phyloP scores from a whole-genome alignment of 2,113 vertebrate species.

The Micromys minutus region DNA sequence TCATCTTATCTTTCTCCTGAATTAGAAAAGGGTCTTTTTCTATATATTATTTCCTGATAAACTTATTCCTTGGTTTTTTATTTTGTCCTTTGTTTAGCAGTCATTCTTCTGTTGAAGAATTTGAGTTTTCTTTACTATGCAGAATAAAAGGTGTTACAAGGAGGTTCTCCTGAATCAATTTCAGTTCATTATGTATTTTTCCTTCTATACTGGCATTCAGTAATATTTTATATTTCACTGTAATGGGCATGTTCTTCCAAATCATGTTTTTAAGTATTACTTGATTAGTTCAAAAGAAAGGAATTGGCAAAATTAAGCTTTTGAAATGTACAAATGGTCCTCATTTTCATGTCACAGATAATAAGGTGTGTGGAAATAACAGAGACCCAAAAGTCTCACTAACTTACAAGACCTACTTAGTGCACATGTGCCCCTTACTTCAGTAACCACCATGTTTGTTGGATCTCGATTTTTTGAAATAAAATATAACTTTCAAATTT shows the following conservation, averaged over 20 bases:
- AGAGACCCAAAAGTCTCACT: background rate
- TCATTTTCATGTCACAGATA: background rate
- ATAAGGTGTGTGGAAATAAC: background rate
- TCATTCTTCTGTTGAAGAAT: background rate
- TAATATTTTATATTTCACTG: background rate
- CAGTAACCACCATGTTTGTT: background rate
- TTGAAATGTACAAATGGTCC: background rate
- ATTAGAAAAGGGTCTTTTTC: background rate
- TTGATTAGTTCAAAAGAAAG: background rate
- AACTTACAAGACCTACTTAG: background rate
- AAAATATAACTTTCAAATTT: constrained; percentile 60
- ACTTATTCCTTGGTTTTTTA: background rate
- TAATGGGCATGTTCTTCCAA: background rate
- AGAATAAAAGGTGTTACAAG: background rate
- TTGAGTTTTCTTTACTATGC: background rate
- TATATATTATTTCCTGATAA: background rate
- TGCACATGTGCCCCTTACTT: background rate
- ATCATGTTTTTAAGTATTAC: background rate
- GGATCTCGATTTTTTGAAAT: constrained; percentile 48
- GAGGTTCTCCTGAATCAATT: background rate
- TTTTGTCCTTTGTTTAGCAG: background rate
- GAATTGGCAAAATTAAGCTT: background rate
- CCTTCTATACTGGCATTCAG: background rate
- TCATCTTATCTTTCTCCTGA: background rate
- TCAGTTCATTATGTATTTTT: background rate